These are phyloP conservation scores for Brachionus koreanus DNA, from an alignment of 1,140 invertebrate species.

Conservation along the genomic window DNA sequence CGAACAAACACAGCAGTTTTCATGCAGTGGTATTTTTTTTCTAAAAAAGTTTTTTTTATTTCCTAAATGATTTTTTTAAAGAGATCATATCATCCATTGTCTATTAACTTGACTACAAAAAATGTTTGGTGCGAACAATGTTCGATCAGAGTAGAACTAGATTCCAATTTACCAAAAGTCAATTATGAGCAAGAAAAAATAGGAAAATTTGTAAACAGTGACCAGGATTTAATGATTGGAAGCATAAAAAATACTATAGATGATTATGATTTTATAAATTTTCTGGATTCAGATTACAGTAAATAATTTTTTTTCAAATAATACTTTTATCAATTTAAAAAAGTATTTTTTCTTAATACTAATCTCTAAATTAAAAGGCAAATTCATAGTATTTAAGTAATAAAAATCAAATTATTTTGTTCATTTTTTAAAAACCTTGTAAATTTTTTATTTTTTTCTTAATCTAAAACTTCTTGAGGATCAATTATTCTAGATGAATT, in stretches of 20 bases:
- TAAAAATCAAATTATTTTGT: too few species aligned
- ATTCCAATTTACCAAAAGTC: conserved; percentile 1
- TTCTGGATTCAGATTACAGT: conserved; percentile 31
- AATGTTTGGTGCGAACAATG: conserved; percentile 41
- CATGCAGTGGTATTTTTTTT: conserved; percentile 30
- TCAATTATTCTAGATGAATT: too few species aligned
- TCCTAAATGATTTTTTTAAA: background rate
- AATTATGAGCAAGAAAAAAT: background rate
- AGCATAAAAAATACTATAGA: background rate
- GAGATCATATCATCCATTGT: conserved; percentile 41
- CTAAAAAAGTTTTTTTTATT: background rate
- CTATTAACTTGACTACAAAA: conserved; percentile 40
- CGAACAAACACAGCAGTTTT: conserved; percentile 17
- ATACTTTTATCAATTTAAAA: too few species aligned
- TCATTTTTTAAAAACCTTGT: too few species aligned
- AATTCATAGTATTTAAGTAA: too few species aligned
- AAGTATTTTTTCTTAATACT: too few species aligned
- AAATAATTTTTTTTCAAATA: background rate
- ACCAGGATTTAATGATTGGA: background rate
- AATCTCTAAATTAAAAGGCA: too few species aligned
- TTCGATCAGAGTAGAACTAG: background rate
- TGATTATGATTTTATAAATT: conserved; percentile 12
- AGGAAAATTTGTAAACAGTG: background rate
- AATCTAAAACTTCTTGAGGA: too few species aligned
- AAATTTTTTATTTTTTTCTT: too few species aligned